Evolutionary conservation across 2,797 vertebrate genomes (phyloP).

Genomic region (Crypturellus tataupa): DNA sequence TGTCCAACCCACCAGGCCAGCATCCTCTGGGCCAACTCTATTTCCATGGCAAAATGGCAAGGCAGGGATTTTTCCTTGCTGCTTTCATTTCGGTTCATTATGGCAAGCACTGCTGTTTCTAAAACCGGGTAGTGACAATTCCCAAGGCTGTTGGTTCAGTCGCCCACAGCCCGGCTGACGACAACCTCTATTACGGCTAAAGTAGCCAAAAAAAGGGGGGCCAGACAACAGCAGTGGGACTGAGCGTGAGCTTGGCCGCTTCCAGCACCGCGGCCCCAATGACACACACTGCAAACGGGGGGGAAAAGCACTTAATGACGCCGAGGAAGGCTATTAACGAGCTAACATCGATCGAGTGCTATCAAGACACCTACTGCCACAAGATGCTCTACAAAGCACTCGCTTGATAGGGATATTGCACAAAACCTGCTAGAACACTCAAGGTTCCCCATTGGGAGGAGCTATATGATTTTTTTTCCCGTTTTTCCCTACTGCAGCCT

Average conservation of each 20-base stretch:
- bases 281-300: background rate
- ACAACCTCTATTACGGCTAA: background rate
- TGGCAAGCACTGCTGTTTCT: background rate
- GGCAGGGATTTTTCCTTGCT: accelerated
- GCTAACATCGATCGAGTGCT: background rate
- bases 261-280: background rate
- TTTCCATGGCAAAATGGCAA: accelerated
- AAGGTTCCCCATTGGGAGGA: background rate
- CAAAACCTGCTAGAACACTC: background rate
- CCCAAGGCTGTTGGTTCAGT: background rate
- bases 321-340: background rate
- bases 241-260: background rate
- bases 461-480: background rate
- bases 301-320: background rate
- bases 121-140: accelerated
- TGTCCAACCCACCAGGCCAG: background rate
- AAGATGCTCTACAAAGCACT: background rate
- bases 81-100: background rate
- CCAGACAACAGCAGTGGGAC: background rate
- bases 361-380: background rate
- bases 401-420: background rate
- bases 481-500: background rate
- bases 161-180: accelerated
- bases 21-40: background rate
- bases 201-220: background rate